These are phyloP conservation scores for Yponomeuta plumbellus DNA, from an alignment of 2,888 invertebrate genomes.

Conservation along the genomic window DNA sequence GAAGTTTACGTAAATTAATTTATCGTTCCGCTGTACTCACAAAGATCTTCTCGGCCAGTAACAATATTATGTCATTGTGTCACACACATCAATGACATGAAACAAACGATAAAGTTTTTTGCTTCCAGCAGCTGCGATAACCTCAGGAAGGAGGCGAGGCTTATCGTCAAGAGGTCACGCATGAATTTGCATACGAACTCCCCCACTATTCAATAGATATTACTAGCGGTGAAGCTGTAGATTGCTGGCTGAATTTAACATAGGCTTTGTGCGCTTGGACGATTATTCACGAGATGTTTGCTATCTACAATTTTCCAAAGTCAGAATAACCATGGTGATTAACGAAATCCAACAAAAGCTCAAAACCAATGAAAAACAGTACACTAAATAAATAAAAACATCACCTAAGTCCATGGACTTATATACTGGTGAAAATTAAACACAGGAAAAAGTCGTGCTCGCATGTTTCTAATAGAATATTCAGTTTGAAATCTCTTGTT, in stretches of 20 bases:
- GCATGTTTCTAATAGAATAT: no score
- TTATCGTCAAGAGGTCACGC: constrained; percentile 32
- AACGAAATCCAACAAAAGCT: no score
- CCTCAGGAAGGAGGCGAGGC: background rate
- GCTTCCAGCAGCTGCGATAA: background rate
- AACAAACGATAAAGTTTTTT: background rate
- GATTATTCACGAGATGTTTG: background rate
- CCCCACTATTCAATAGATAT: background rate
- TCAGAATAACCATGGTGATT: background rate
- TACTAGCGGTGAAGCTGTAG: background rate
- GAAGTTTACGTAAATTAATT: background rate
- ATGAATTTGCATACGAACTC: constrained; percentile 34
- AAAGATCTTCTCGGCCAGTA: background rate
- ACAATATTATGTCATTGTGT: no score
- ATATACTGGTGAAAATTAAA: no score
- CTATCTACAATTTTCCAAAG: background rate
- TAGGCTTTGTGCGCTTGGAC: background rate
- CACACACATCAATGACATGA: background rate
- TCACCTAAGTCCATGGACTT: no score
- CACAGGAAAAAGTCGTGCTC: no score
- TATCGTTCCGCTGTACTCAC: background rate
- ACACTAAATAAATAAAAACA: no score
- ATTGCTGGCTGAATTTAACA: background rate
- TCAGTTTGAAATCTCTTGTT: no score
- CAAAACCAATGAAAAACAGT: no score